Evolutionary conservation across 2,113 vertebrate species (phyloP).

Genomic region (Oceanodroma tethys): DNA sequence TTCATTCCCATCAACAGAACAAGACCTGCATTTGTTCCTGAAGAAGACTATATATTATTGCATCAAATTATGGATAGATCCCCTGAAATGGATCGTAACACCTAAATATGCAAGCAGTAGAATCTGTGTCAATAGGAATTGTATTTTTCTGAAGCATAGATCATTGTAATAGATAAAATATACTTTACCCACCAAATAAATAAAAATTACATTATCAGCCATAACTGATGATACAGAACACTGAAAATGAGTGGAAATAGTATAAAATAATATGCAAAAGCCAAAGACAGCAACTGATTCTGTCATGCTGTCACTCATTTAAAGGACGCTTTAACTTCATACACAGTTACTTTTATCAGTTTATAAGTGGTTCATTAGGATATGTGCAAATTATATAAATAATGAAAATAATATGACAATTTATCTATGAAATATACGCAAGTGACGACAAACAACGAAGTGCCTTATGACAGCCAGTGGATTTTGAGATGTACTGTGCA

Average conservation of each 20-base stretch:
- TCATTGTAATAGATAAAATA: not conserved
- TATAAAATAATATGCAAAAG: not conserved
- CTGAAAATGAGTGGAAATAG: not conserved
- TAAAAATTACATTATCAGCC: not conserved
- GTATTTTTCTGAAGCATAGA: accelerated
- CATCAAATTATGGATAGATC: not conserved
- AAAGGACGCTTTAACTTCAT: not conserved
- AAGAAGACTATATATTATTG: not conserved
- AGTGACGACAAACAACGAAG: not conserved
- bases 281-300: not conserved
- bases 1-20: not conserved
- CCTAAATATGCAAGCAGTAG: not conserved
- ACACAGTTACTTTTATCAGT: not conserved
- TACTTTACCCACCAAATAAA: not conserved
- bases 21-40: not conserved
- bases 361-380: not conserved
- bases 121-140: not conserved
- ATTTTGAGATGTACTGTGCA: not conserved
- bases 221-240: not conserved
- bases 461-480: not conserved
- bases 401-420: not conserved
- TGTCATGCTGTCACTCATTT: not conserved
- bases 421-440: not conserved
- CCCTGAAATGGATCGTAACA: not conserved
- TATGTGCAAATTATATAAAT: not conserved